Percentiles rank a stretch among this genome's conserved stretches.
Conservation (phyloP, 2,113 vertebrate genomes). For the Tyrannus savana region DNA sequence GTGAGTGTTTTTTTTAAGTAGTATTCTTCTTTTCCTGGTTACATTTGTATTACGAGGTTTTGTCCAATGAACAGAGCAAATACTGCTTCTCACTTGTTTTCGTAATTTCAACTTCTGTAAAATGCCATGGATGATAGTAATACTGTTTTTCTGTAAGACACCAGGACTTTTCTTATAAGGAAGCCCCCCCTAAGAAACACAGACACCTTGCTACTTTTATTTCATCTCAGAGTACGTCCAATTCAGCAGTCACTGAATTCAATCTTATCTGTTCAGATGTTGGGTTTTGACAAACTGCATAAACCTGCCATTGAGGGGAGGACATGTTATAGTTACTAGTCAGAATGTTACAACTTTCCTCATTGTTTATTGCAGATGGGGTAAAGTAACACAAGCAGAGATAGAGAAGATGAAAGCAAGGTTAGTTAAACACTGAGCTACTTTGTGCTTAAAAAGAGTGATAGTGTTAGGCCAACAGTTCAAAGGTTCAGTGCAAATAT, state of each 20-base stretch:
- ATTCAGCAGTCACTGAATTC: slow-evolving; percentile 40
- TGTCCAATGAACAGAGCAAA: not conserved
- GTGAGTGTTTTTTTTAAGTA: not conserved
- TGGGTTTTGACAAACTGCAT: slow-evolving; percentile 50
- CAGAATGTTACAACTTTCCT: not conserved
- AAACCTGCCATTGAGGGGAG: slow-evolving; percentile 62
- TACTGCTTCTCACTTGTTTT: not conserved
- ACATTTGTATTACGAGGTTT: not conserved
- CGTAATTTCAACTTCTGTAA: not conserved
- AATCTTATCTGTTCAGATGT: slow-evolving; percentile 45
- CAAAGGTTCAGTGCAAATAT: slow-evolving; percentile 27
- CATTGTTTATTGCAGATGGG: not conserved
- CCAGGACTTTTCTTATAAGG: not conserved
- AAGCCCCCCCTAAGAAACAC: slow-evolving; percentile 50
- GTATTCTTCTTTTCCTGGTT: not conserved
- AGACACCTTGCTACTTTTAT: slow-evolving; percentile 68
- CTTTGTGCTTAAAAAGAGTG: slow-evolving; percentile 30
- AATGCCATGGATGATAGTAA: not conserved
- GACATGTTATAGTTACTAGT: slow-evolving; percentile 35
- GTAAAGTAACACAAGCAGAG: not conserved
- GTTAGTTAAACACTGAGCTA: slow-evolving; percentile 22
- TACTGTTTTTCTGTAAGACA: not conserved
- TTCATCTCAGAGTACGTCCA: slow-evolving; percentile 17
- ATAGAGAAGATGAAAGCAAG: slow-evolving; percentile 48
- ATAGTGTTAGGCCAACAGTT: not conserved